Evolutionary conservation across 2,797 vertebrate genomes (phyloP).

Genomic region (Pteronotus mesoamericanus): DNA sequence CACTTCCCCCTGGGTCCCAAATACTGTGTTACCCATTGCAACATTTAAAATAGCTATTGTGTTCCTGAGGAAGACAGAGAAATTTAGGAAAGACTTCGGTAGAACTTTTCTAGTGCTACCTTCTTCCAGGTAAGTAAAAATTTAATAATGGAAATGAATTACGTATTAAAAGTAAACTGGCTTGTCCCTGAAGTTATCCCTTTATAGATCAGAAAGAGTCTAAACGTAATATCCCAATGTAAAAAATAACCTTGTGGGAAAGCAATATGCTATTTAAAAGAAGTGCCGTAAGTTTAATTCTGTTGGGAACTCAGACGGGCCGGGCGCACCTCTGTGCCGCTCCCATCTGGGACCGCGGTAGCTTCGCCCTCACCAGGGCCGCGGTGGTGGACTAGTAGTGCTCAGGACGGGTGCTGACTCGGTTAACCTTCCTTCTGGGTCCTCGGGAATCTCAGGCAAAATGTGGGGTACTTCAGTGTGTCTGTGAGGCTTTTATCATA

Average conservation of each 20-base stretch:
- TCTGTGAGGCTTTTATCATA: background rate
- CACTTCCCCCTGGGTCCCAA: conserved; percentile 58
- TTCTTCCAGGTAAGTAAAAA: conserved; percentile 71
- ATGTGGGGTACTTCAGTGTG: background rate
- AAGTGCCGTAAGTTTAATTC: background rate
- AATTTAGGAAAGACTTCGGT: conserved; percentile 72
- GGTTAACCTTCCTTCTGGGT: background rate
- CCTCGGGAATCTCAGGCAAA: background rate
- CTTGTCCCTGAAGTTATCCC: conserved; percentile 14
- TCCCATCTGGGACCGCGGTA: background rate
- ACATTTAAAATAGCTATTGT: conserved; percentile 69
- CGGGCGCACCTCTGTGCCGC: background rate
- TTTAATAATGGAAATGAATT: conserved; percentile 59
- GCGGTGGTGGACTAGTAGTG: background rate
- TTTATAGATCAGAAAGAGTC: background rate
- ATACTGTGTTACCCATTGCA: conserved; percentile 61
- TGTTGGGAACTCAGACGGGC: too few species aligned
- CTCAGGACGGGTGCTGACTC: background rate
- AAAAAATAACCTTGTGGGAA: background rate
- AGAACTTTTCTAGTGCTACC: conserved; percentile 68
- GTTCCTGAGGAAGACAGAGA: conserved; percentile 72
- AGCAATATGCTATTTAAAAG: conserved; percentile 9
- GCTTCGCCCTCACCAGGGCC: background rate
- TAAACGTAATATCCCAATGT: background rate
- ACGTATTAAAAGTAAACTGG: background rate